These are phyloP conservation scores for Rhinopomastus cyanomelas DNA, from an alignment of 2,113 vertebrate genomes.

Conservation along the genomic window DNA sequence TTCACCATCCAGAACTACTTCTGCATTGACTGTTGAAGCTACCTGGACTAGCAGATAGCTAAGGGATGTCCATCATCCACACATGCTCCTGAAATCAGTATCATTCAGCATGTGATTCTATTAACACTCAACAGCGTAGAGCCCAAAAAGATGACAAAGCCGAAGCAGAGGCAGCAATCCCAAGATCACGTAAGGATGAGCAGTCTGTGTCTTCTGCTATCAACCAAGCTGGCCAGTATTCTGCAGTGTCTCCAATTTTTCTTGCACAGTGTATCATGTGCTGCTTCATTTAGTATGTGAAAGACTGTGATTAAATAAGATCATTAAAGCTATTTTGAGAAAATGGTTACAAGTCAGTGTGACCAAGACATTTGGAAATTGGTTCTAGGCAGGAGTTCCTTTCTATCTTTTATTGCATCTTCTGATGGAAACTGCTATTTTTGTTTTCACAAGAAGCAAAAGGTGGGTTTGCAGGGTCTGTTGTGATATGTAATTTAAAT, in stretches of 20 bases:
- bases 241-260: background rate
- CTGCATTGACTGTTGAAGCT: background rate
- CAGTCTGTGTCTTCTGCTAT: background rate
- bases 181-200: background rate
- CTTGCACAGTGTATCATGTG: background rate
- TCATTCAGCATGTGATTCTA: background rate
- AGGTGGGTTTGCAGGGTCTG: background rate
- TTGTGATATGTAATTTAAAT: background rate
- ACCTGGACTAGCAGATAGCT: background rate
- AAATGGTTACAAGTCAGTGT: background rate
- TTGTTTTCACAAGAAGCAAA: background rate
- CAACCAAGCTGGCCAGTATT: background rate
- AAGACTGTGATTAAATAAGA: background rate
- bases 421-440: background rate
- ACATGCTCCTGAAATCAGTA: background rate
- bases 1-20: background rate
- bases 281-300: background rate
- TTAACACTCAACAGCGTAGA: rapidly evolving
- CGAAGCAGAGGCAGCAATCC: rapidly evolving
- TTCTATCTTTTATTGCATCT: background rate
- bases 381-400: background rate
- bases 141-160: background rate
- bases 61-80: background rate
- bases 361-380: background rate
- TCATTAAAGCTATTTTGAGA: conserved; percentile 3